phyloP scores from a whole-genome alignment of 2,113 vertebrate species.

The Xyrauchen texanus region DNA sequence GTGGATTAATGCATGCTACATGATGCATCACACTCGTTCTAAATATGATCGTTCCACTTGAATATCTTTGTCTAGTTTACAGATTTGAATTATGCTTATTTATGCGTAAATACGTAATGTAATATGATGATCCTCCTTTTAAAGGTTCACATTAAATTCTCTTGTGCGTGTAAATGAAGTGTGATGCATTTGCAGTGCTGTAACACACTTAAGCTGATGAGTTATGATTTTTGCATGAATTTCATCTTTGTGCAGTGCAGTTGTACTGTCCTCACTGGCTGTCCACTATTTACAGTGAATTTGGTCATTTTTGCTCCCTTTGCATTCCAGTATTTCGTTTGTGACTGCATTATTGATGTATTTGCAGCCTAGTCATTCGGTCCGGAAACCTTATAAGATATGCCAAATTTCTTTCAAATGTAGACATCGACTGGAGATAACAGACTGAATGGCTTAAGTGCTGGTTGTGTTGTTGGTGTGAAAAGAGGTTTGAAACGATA shows the following conservation, averaged over 20 bases:
- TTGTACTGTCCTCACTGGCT: not conserved
- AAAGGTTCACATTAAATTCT: not conserved
- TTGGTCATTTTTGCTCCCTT: not conserved
- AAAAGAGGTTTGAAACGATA: too few species aligned
- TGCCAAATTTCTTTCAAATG: not conserved
- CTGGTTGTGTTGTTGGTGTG: too few species aligned
- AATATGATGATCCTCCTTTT: too few species aligned
- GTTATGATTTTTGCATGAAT: not conserved
- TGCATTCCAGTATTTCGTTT: slow-evolving; percentile 19
- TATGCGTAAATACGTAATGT: too few species aligned
- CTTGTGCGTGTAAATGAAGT: not conserved
- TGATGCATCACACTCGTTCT: too few species aligned
- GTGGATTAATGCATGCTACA: too few species aligned
- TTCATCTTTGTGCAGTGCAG: not conserved
- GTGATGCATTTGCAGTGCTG: too few species aligned
- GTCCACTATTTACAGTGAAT: not conserved
- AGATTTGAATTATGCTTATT: not conserved
- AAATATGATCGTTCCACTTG: too few species aligned
- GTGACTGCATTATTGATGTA: slow-evolving; percentile 49
- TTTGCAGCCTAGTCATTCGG: not conserved
- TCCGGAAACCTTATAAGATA: not conserved
- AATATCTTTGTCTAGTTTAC: too few species aligned
- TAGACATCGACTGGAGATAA: not conserved
- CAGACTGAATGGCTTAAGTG: not conserved
- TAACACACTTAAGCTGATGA: too few species aligned